A percentile compares a stretch with the other conserved stretches of the same genome.
phyloP scores from a whole-genome alignment of 2,113 vertebrate species.

The Leucosticte australis region DNA sequence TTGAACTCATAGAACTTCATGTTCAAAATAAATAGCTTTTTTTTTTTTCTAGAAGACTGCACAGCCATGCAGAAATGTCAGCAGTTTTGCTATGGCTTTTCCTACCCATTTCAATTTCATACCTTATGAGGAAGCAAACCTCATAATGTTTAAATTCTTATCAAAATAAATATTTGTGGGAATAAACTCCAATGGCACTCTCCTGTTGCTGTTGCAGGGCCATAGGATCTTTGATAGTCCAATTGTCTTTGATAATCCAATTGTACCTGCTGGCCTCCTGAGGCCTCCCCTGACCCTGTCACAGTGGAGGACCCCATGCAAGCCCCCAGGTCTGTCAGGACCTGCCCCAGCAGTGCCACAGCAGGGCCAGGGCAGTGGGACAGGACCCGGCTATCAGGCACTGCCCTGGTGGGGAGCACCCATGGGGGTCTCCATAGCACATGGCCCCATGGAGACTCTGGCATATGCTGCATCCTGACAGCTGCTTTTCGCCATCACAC shows the following conservation, averaged over 20 bases:
- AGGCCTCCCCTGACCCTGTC: background rate
- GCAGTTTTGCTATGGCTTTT: constrained; percentile 12
- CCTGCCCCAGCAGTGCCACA: rapidly evolving
- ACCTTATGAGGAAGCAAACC: background rate
- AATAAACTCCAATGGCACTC: background rate
- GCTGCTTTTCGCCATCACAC: background rate
- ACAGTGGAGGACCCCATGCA: rapidly evolving
- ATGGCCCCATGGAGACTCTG: background rate
- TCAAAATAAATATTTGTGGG: background rate
- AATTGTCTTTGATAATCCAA: background rate
- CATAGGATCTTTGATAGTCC: rapidly evolving
- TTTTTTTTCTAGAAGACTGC: background rate
- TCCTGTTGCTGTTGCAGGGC: background rate
- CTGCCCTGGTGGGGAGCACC: background rate
- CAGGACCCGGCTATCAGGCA: background rate
- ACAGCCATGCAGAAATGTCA: constrained; percentile 37
- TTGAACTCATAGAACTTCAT: constrained; percentile 40
- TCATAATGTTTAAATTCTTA: background rate
- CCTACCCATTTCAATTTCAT: background rate
- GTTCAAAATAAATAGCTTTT: constrained; percentile 48
- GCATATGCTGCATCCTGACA: background rate
- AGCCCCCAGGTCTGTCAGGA: background rate
- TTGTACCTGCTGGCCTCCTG: rapidly evolving
- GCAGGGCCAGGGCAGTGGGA: background rate
- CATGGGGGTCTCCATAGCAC: background rate